A percentile compares a stretch with the other conserved stretches of the same genome.
Evolutionary conservation across 2,888 invertebrate species (phyloP).

Genomic region (Petrolisthes cinctipes): DNA sequence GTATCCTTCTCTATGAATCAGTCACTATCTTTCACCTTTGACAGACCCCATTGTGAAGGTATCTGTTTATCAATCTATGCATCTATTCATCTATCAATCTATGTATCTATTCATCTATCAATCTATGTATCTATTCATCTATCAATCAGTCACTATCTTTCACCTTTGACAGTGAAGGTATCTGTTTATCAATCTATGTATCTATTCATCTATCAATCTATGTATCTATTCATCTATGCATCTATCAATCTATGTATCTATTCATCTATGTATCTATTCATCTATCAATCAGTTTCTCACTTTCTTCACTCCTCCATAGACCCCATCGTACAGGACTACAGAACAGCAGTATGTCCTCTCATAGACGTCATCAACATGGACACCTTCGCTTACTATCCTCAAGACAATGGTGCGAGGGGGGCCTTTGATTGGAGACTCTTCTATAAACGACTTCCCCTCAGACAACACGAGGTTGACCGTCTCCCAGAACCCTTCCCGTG

Average conservation of each 20-base stretch:
- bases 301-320: slow-evolving; percentile 72
- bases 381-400: slow-evolving; percentile 91
- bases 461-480: slow-evolving; percentile 78
- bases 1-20: too few species aligned
- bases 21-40: too few species aligned
- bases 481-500: slow-evolving; percentile 87
- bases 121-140: too few species aligned
- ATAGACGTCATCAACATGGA: slow-evolving; percentile 92
- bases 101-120: background rate
- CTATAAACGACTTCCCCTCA: slow-evolving; percentile 91
- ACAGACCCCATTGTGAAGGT: too few species aligned
- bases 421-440: slow-evolving; percentile 98
- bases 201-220: too few species aligned
- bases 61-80: too few species aligned
- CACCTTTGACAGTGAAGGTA: too few species aligned
- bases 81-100: background rate
- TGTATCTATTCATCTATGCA: background rate
- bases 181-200: too few species aligned
- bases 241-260: background rate
- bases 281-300: background rate
- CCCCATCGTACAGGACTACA: slow-evolving; percentile 87
- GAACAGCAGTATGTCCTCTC: slow-evolving; percentile 92
- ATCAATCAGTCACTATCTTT: too few species aligned
- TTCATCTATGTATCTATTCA: background rate
- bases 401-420: slow-evolving; percentile 76